A percentile compares a stretch with the other conserved stretches of the same genome.
Evolutionary conservation across 2,797 vertebrate species (phyloP).

Genomic region (Phylloscopus collybita): DNA sequence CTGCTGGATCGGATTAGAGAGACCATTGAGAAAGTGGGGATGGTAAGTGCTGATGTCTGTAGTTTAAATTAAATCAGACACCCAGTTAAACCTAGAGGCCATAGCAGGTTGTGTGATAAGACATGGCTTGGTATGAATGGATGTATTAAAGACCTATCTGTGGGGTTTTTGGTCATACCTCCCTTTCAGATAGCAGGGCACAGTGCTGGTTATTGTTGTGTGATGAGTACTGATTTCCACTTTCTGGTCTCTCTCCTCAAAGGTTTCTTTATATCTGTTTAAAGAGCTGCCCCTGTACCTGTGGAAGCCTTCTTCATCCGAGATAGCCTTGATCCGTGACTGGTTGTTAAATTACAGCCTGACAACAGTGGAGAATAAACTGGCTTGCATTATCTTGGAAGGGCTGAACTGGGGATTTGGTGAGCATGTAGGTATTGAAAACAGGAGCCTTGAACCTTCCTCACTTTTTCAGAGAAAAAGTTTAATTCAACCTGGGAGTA

Average conservation of each 20-base stretch:
- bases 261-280: slow-evolving; percentile 96
- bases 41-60: slow-evolving; percentile 81
- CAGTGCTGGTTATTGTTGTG: background rate
- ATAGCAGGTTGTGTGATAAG: background rate
- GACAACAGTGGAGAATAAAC: slow-evolving; percentile 90
- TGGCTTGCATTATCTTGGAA: slow-evolving; percentile 95
- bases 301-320: slow-evolving; percentile 86
- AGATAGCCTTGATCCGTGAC: slow-evolving; percentile 87
- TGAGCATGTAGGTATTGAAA: slow-evolving; percentile 75
- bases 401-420: slow-evolving; percentile 93
- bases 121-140: background rate
- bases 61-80: background rate
- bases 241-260: slow-evolving; percentile 21
- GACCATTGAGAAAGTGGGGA: slow-evolving; percentile 92
- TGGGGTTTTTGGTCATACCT: background rate
- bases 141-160: fast-evolving
- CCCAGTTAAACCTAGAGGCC: background rate
- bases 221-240: background rate
- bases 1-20: slow-evolving; percentile 88
- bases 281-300: slow-evolving; percentile 93
- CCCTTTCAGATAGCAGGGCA: background rate
- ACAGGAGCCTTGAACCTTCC: background rate
- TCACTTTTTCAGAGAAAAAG: background rate
- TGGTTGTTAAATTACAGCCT: slow-evolving; percentile 91
- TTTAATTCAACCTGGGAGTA: background rate